Percentiles rank a stretch among this genome's conserved stretches.
Evolutionary conservation across 2,888 invertebrate species (phyloP).

Genomic region (Prosopocoilus inquinatus): DNA sequence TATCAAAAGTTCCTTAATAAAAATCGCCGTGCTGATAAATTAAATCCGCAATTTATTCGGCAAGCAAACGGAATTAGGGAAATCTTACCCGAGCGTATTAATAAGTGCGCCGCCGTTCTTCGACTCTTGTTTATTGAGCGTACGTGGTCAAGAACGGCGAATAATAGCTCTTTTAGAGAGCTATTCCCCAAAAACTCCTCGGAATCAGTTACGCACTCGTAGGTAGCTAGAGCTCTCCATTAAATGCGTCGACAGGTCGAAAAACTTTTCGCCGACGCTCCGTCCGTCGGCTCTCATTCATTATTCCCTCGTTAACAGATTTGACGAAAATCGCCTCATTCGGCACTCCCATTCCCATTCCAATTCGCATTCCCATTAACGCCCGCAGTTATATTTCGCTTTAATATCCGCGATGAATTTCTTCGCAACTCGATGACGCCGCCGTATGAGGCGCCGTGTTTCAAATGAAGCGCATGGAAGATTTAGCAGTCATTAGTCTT

Average conservation of each 20-base stretch:
- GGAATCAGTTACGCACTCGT: too few relatives aligned
- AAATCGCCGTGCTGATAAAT: conserved; percentile 32
- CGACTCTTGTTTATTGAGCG: conserved; percentile 23
- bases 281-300: too few relatives aligned
- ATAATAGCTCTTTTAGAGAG: conserved; percentile 41
- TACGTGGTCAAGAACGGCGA: conserved; percentile 29
- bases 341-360: not conserved
- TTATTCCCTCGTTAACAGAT: too few relatives aligned
- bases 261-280: too few relatives aligned
- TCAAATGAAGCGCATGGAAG: conserved; percentile 33
- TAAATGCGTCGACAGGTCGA: too few relatives aligned
- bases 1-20: conserved; percentile 44
- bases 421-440: not conserved
- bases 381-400: conserved; percentile 2
- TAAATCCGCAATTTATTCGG: conserved; percentile 21
- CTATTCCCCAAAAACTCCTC: conserved; percentile 12
- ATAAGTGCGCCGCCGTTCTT: conserved; percentile 12
- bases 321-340: too few relatives aligned
- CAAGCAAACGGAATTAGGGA: conserved; percentile 1
- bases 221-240: too few relatives aligned
- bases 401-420: conserved; percentile 13
- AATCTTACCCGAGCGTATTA: not conserved
- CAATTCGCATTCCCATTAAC: not conserved
- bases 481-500: conserved; percentile 36
- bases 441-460: conserved; percentile 23